These are phyloP conservation scores for Platycheirus albimanus DNA, from an alignment of 2,888 invertebrate genomes.

Conservation along the genomic window DNA sequence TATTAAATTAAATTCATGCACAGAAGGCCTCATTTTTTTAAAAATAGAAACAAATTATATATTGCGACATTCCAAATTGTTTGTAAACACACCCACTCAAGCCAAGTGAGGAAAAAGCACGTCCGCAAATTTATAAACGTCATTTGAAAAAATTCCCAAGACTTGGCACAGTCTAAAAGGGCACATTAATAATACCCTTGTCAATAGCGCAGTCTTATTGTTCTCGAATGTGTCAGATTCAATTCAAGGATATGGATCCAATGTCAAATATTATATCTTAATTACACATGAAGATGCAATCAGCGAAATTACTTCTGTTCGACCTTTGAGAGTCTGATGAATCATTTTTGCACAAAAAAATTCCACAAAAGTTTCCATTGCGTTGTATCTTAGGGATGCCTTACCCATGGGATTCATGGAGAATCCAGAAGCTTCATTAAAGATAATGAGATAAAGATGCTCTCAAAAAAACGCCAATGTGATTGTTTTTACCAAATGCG, in stretches of 20 bases:
- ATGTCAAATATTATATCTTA: too few relatives aligned
- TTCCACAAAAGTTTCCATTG: constrained; percentile 6
- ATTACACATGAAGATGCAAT: background rate
- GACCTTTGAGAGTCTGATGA: constrained; percentile 39
- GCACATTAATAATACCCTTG: background rate
- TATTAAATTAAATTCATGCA: too few relatives aligned
- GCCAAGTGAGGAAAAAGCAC: background rate
- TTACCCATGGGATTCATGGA: background rate
- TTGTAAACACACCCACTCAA: constrained; percentile 57
- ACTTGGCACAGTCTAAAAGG: constrained; percentile 12
- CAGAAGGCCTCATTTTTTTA: too few relatives aligned
- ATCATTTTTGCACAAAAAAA: constrained; percentile 19
- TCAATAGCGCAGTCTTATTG: too few relatives aligned
- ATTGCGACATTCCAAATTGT: constrained; percentile 31
- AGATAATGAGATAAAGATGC: background rate
- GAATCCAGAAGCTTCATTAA: background rate
- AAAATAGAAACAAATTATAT: too few relatives aligned
- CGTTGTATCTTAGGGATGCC: background rate
- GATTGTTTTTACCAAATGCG: constrained; percentile 5
- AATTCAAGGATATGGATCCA: too few relatives aligned
- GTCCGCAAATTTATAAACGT: background rate
- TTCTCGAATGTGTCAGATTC: too few relatives aligned
- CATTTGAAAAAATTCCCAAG: background rate
- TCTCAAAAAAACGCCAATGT: background rate
- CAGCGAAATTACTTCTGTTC: background rate